Percentiles rank a stretch among this genome's conserved stretches.
Evolutionary conservation across 1,140 invertebrate species (phyloP).

Genomic region (Pinna nobilis): DNA sequence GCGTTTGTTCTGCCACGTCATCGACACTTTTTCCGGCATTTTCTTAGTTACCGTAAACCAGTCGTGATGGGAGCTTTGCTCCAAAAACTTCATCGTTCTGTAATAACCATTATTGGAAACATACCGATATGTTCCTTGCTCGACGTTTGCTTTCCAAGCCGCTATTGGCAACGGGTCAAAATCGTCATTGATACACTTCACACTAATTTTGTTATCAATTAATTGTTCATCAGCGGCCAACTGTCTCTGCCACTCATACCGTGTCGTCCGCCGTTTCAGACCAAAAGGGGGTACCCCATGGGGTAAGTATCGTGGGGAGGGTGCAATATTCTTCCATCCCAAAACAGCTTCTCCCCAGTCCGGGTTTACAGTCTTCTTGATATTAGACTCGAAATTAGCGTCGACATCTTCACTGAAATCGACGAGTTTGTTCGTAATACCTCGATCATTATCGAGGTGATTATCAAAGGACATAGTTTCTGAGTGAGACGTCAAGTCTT

Average conservation of each 20-base stretch:
- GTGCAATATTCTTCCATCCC: slow-evolving; percentile 50
- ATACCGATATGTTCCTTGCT: slow-evolving; percentile 65
- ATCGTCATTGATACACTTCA: slow-evolving; percentile 56
- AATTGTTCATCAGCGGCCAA: background rate
- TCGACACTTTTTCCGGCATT: slow-evolving; percentile 50
- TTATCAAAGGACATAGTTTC: slow-evolving; percentile 39
- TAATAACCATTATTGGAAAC: slow-evolving; percentile 65
- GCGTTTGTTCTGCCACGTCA: slow-evolving; percentile 49
- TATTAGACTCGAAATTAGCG: slow-evolving; percentile 27
- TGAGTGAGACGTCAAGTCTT: background rate
- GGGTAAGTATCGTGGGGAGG: slow-evolving; percentile 42
- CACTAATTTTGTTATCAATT: slow-evolving; percentile 26
- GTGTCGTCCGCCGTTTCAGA: slow-evolving; percentile 30
- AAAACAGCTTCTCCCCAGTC: slow-evolving; percentile 56
- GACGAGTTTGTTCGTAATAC: slow-evolving; percentile 35
- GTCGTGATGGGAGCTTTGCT: slow-evolving; percentile 44
- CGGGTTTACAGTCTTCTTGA: slow-evolving; percentile 31
- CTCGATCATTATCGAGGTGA: slow-evolving; percentile 44
- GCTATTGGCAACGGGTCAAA: slow-evolving; percentile 38
- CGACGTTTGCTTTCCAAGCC: slow-evolving; percentile 64
- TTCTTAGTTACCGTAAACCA: slow-evolving; percentile 56
- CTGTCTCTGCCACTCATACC: slow-evolving; percentile 29
- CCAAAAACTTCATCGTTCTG: slow-evolving; percentile 52
- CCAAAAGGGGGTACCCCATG: slow-evolving; percentile 2
- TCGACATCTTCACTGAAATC: slow-evolving; percentile 41